These are phyloP conservation scores for Hylaea fasciaria DNA, from an alignment of 2,888 invertebrate genomes.

Conservation along the genomic window DNA sequence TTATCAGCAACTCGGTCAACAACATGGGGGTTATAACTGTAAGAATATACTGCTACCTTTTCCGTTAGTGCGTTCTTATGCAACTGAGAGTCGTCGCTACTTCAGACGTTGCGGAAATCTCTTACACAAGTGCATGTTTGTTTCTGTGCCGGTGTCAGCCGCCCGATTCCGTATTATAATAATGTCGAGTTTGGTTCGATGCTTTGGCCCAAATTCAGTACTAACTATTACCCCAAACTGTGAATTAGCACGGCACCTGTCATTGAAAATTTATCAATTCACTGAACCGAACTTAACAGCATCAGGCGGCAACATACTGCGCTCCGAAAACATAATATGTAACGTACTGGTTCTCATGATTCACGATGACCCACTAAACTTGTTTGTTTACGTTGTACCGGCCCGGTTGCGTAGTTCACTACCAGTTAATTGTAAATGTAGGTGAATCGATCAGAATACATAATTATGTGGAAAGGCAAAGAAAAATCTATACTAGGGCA, in stretches of 20 bases:
- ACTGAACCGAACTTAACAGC: too few relatives aligned
- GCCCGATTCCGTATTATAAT: too few relatives aligned
- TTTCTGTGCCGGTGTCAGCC: background rate
- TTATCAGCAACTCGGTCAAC: too few relatives aligned
- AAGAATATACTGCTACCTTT: too few relatives aligned
- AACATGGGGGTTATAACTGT: too few relatives aligned
- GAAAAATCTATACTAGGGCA: background rate
- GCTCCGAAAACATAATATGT: background rate
- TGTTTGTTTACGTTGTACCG: conserved; percentile 21
- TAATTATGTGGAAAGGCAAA: background rate
- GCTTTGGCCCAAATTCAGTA: too few relatives aligned
- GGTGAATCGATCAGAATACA: conserved; percentile 12
- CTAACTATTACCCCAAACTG: too few relatives aligned
- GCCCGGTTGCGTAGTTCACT: conserved; percentile 10
- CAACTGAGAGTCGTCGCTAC: conserved; percentile 35
- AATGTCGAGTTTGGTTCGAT: too few relatives aligned
- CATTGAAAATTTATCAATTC: too few relatives aligned
- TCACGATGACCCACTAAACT: conserved; percentile 6
- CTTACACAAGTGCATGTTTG: conserved; percentile 1
- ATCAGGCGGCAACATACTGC: too few relatives aligned
- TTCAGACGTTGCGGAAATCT: background rate
- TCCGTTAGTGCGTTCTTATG: conserved; percentile 40
- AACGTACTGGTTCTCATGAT: conserved; percentile 1
- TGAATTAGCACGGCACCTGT: too few relatives aligned
- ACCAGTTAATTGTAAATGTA: conserved; percentile 18